Percentiles rank a stretch among this genome's conserved stretches.
phyloP scores from a whole-genome alignment of 2,888 invertebrate genomes.

The Torymus texanus region DNA sequence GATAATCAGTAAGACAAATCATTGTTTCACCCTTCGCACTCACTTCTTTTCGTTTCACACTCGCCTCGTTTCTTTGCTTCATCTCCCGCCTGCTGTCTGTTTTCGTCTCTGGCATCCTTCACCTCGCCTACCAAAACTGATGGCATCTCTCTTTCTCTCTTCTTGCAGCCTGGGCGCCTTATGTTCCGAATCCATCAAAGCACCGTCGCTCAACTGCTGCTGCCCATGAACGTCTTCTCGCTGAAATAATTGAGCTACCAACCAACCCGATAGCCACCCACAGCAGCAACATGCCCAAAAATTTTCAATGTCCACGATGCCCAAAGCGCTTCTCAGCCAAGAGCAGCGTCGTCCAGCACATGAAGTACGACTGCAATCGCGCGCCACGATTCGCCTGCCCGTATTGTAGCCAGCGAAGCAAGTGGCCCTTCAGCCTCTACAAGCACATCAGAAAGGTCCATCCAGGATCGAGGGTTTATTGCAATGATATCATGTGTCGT shows the following conservation, averaged over 20 bases:
- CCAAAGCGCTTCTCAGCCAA: conserved; percentile 63
- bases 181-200: conserved; percentile 15
- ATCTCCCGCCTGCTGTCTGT: too few species aligned
- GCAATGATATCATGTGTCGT: conserved; percentile 23
- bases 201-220: background rate
- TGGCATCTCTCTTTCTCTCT: background rate
- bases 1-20: too few species aligned
- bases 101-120: too few species aligned
- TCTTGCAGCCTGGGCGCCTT: conserved; percentile 14
- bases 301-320: conserved; percentile 63
- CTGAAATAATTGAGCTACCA: conserved; percentile 35
- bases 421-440: conserved; percentile 61
- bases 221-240: background rate
- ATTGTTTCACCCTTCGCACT: too few species aligned
- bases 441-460: conserved; percentile 67
- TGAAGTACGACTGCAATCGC: conserved; percentile 80
- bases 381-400: conserved; percentile 45
- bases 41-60: too few species aligned
- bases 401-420: conserved; percentile 45
- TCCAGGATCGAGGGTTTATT: conserved; percentile 55
- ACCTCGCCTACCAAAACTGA: too few species aligned
- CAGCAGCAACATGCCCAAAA: background rate
- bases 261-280: background rate
- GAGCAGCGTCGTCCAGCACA: conserved; percentile 75
- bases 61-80: too few species aligned